Conservation (phyloP, 2,797 vertebrate genomes). For the Sphenopsis melanotis region DNA sequence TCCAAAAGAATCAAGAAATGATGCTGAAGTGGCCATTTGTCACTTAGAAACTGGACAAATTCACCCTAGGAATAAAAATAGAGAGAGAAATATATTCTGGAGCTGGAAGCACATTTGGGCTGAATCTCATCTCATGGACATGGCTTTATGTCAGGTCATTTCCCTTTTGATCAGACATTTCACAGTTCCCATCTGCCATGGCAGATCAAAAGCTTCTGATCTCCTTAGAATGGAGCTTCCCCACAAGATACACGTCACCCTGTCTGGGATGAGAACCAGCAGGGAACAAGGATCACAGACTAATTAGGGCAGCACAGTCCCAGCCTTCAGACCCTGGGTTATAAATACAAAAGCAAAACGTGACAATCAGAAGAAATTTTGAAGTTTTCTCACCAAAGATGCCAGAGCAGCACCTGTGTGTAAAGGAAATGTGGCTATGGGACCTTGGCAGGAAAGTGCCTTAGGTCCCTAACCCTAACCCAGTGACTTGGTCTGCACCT, state of each 20-base stretch:
- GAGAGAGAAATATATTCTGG: neutral
- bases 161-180: neutral
- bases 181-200: neutral
- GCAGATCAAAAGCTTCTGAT: neutral
- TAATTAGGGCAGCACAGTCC: neutral
- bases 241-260: too few relatives aligned
- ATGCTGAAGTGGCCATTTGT: neutral
- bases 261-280: neutral
- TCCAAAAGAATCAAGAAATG: neutral
- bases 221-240: neutral
- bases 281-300: neutral
- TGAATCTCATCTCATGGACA: neutral
- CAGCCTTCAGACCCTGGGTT: neutral
- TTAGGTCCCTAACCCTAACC: neutral
- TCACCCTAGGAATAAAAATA: neutral
- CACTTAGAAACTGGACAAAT: neutral
- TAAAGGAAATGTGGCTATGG: neutral
- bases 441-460: neutral
- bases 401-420: neutral
- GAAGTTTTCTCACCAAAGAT: neutral
- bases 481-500: rapidly evolving
- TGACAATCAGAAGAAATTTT: neutral
- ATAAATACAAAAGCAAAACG: neutral
- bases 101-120: neutral
- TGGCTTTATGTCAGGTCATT: neutral